Conservation (phyloP, 2,888 invertebrate species). For the Opisthograptis luteolata region DNA sequence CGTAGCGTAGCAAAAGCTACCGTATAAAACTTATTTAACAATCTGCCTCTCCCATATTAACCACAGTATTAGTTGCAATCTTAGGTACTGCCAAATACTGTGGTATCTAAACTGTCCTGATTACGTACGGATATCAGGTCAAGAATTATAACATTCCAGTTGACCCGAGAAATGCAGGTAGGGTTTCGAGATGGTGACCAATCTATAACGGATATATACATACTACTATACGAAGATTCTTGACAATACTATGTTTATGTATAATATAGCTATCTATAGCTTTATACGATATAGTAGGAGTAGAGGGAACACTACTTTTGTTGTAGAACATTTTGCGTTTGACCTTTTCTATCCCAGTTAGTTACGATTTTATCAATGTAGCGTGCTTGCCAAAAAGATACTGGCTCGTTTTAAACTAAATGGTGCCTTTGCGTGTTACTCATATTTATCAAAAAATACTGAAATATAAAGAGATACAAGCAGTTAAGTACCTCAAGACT, state of each 20-base stretch:
- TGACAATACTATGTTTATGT: neutral
- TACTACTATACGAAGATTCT: conserved; percentile 10
- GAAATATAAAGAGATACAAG: too few species aligned
- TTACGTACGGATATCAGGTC: conserved; percentile 42
- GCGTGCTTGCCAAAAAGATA: conserved; percentile 5
- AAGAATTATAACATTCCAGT: conserved; percentile 68
- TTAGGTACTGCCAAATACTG: conserved; percentile 2
- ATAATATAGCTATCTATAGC: neutral
- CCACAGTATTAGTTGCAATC: neutral
- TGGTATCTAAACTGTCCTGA: conserved; percentile 12
- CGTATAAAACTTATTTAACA: too few species aligned
- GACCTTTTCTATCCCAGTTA: neutral
- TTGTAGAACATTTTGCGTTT: neutral
- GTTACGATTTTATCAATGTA: neutral
- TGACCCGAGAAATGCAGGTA: conserved; percentile 61
- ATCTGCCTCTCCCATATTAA: too few species aligned
- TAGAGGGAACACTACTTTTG: too few species aligned
- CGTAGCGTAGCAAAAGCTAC: too few species aligned
- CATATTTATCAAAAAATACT: too few species aligned
- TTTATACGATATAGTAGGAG: too few species aligned
- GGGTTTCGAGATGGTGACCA: conserved; percentile 59
- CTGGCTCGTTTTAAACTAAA: neutral
- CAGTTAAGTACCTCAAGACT: too few species aligned
- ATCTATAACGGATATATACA: conserved; percentile 39
- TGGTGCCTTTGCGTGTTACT: too few species aligned